Conservation (phyloP, 2,797 vertebrate species). For the Acipenser oxyrinchus region DNA sequence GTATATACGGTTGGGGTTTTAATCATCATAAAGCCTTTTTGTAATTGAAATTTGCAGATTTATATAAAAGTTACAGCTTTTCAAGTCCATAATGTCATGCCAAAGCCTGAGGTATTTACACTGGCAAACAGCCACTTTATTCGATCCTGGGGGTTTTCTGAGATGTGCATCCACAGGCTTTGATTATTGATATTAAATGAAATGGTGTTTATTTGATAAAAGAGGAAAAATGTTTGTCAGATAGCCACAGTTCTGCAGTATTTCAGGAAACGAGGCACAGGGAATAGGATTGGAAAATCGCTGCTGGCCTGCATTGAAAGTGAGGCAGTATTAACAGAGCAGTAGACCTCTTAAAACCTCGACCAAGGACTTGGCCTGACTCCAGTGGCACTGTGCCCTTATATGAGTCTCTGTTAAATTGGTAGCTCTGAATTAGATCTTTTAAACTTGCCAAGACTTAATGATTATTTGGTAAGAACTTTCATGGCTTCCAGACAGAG, state of each 20-base stretch:
- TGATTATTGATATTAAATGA: slow-evolving; percentile 53
- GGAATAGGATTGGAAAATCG: slow-evolving; percentile 13
- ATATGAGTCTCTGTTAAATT: slow-evolving; percentile 36
- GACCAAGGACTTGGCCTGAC: slow-evolving; percentile 29
- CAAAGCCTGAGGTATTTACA: slow-evolving; percentile 17
- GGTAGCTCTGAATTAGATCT: slow-evolving; percentile 32
- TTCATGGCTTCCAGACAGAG: slow-evolving; percentile 52
- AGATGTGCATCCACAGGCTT: slow-evolving; percentile 27
- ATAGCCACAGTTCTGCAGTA: slow-evolving; percentile 33
- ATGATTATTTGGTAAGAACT: slow-evolving; percentile 61
- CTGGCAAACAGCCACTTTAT: slow-evolving; percentile 14
- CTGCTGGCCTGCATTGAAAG: slow-evolving; percentile 1
- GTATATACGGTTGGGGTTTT: neutral
- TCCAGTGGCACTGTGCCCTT: slow-evolving; percentile 32
- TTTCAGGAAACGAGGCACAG: slow-evolving; percentile 23
- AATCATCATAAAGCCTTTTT: neutral
- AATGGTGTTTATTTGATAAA: slow-evolving; percentile 63
- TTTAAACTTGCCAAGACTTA: slow-evolving; percentile 47
- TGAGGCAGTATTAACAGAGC: slow-evolving; percentile 10
- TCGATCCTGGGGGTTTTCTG: neutral
- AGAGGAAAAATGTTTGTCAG: slow-evolving; percentile 43
- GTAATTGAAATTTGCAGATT: slow-evolving; percentile 10
- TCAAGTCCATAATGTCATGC: slow-evolving; percentile 16
- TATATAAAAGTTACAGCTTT: slow-evolving; percentile 3
- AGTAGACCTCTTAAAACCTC: slow-evolving; percentile 1